A percentile compares a stretch with the other conserved stretches of the same genome.
phyloP scores from a whole-genome alignment of 2,888 invertebrate species.

The Tipula lateralis region DNA sequence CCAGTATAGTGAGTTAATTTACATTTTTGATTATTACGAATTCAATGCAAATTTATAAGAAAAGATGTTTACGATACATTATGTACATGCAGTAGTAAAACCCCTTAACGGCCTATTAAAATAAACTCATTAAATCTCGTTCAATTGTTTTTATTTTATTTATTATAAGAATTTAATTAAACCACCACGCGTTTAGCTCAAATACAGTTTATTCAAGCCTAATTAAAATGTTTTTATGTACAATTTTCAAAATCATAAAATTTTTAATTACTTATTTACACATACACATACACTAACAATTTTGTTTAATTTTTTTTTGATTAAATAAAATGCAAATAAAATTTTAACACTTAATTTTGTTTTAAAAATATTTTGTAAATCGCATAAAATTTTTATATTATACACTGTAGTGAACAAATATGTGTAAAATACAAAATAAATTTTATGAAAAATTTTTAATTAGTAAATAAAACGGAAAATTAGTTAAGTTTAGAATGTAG shows the following conservation, averaged over 20 bases:
- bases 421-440: not conserved
- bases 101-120: not conserved
- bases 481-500: not conserved
- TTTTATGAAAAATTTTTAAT: not conserved
- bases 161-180: not conserved
- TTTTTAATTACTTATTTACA: not conserved
- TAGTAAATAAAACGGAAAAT: not conserved
- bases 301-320: not conserved
- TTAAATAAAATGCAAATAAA: not conserved
- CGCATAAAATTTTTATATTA: too few relatives aligned
- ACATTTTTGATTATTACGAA: not conserved
- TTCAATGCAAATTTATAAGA: not conserved
- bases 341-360: not conserved
- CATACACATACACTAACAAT: not conserved
- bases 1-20: not conserved
- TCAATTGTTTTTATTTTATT: not conserved
- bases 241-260: not conserved
- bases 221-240: not conserved
- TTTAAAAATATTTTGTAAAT: too few relatives aligned
- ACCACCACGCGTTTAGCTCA: not conserved
- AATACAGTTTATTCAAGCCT: not conserved
- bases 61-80: not conserved
- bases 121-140: not conserved
- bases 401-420: too few relatives aligned
- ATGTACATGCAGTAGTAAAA: not conserved